Evolutionary conservation across 2,888 invertebrate species (phyloP).

Genomic region (Drosophila falleni): DNA sequence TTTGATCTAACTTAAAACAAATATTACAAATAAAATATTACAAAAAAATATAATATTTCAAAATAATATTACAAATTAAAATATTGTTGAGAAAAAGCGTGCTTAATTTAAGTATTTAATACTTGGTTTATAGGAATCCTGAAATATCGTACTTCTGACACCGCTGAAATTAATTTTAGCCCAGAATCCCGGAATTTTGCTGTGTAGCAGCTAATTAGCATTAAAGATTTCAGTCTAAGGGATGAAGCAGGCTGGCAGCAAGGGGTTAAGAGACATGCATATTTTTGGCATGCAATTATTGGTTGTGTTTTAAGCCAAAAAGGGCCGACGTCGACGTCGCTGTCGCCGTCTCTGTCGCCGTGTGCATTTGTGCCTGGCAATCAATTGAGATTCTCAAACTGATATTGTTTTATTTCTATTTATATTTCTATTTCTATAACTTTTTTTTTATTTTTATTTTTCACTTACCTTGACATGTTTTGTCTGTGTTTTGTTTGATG

Average conservation of each 20-base stretch:
- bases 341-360: conserved; percentile 3
- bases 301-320: conserved; percentile 21
- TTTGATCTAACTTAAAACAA: too few species aligned
- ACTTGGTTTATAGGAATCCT: too few species aligned
- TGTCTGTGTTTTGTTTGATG: conserved; percentile 39
- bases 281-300: conserved; percentile 61
- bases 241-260: neutral
- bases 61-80: too few species aligned
- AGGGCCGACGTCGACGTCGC: too few species aligned
- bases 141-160: too few species aligned
- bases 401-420: conserved; percentile 37
- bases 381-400: conserved; percentile 56
- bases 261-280: neutral
- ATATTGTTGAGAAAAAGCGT: too few species aligned
- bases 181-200: too few species aligned
- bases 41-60: too few species aligned
- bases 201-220: conserved; percentile 37
- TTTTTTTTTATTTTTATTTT: conserved; percentile 19
- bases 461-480: conserved; percentile 62
- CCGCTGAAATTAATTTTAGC: too few species aligned
- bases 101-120: too few species aligned
- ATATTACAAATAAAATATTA: too few species aligned
- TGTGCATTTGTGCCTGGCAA: conserved; percentile 71
- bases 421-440: conserved; percentile 1
- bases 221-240: neutral